Percentiles rank a stretch among this genome's conserved stretches.
phyloP scores from a whole-genome alignment of 2,888 invertebrate genomes.

The Scrobipalpa costella region DNA sequence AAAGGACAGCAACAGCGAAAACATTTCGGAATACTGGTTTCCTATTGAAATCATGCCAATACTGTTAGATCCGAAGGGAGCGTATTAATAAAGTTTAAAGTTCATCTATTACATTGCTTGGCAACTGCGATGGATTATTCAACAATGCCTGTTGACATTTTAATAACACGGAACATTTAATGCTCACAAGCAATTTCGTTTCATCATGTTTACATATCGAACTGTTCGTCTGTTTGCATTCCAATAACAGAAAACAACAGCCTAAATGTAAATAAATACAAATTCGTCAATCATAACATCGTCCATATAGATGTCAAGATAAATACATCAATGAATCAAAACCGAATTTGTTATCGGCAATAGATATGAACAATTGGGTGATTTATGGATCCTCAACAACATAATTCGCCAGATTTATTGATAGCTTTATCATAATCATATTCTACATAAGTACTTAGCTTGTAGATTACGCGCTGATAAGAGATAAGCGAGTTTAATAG shows the following conservation, averaged over 20 bases:
- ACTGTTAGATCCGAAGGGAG: slow-evolving; percentile 1
- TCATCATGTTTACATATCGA: slow-evolving; percentile 54
- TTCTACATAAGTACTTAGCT: slow-evolving; percentile 46
- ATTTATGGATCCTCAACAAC: not conserved
- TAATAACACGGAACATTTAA: slow-evolving; percentile 48
- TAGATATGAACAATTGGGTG: not conserved
- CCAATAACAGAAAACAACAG: slow-evolving; percentile 51
- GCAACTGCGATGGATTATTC: slow-evolving; percentile 27
- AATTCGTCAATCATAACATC: slow-evolving; percentile 60
- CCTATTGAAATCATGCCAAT: slow-evolving; percentile 5
- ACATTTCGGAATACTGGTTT: slow-evolving; percentile 6
- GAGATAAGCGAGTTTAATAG: slow-evolving; percentile 71
- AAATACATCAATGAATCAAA: slow-evolving; percentile 54
- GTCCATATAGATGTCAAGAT: not conserved
- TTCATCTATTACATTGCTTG: slow-evolving; percentile 40
- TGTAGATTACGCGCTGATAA: slow-evolving; percentile 65
- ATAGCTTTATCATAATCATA: slow-evolving; percentile 58
- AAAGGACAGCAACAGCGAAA: not conserved
- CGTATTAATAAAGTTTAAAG: slow-evolving; percentile 39
- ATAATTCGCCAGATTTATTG: slow-evolving; percentile 63
- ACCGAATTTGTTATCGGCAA: not conserved
- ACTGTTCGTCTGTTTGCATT: slow-evolving; percentile 62
- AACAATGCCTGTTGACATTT: slow-evolving; percentile 47
- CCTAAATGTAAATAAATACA: slow-evolving; percentile 58
- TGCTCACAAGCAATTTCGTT: slow-evolving; percentile 48